Base-by-base conservation (phyloP, 1,140 invertebrate species). In the Hydropsyche tenuis region DNA sequence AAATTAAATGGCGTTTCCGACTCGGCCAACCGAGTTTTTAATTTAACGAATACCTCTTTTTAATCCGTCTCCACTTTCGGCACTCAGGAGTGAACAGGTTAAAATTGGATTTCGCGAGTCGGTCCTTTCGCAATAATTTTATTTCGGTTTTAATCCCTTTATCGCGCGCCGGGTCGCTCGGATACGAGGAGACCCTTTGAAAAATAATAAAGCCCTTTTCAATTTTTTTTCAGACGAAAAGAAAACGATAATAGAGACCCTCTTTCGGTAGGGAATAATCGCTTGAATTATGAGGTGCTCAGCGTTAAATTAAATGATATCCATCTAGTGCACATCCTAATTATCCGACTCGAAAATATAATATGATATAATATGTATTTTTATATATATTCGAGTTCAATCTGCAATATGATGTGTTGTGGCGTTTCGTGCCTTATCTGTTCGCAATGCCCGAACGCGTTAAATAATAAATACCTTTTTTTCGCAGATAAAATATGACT, bases 61-160 rank as follows among this genome's bases (percentile, higher is more conserved):
- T 60, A 60, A 60, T 60, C 56, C 56, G 45, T 14, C 45, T 60
- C 22, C 20, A 23, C 56, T 60, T 60, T 60, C 56, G 23, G 56
- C 56, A 25, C 56, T 60, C 56, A 37, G 51, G 22, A 18, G 51
- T 20, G 51, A 53, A 18, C 56, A 25, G 56, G 56, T 60, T 60
- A 60, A 60, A 60, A 60, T 60, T 60, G 56, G 56, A 60, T 60
- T 60, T 25, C 12, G 18, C 56, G n/a, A n/a, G n/a, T n/a, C n/a
- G n/a, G n/a, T n/a, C n/a, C n/a, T 25, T 12, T 25, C 56, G 56
- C 56, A 60, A 60, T 60, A 60, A 60, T 60, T 60, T 60, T 60
- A 60, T 60, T 60, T 60, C 45, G 56, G 22, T 12, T 14, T 23
- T 25, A 60, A 60, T 60, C 56, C 22, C 56, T 60, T 60, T 60